Evolutionary conservation across 2,888 invertebrate genomes (phyloP), one percentile per base, ranked within the genome.

Genomic region (Lordiphosa andalusiaca): DNA sequence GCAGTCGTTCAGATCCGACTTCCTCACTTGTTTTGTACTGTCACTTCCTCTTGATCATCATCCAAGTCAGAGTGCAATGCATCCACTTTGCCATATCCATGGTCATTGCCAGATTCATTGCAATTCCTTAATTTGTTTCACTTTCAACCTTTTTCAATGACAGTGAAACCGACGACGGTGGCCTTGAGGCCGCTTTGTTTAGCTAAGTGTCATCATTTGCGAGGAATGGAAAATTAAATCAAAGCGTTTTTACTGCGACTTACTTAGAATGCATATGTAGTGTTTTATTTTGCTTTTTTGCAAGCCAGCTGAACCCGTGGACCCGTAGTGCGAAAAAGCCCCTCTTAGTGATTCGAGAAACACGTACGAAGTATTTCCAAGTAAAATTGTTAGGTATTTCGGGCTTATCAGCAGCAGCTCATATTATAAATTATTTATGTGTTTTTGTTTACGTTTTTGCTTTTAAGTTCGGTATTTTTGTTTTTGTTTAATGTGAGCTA

Each of bases 91-190:
- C 7, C 1, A 21, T 40, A 40, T 53, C 53, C 44, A 47, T 53
- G 44, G 59, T 51, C 62, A 62, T 7, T 53, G 62, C 13, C 40
- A 30, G 30, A 10, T 10, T 21, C 9, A 36, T 25, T 64, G 60
- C 60, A 58, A 58, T 74, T 78, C 62, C 52, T 59, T 63, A 72
- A 72, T 70, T 78, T 23, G 49, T 42, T 58, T 64, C 62, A 53
- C 57, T 44, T 44, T 33, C 25, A 25, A 44, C 44, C 66, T 59
- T 35, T 40, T 13, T 9, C 62, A 68, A 62, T 83, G 73, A 48
- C 84, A 81, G 81, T 67, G 84, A 77, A 77, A 76, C 61, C 65
- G 49, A 21, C 38, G 53, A 48, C 48, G 64, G 74, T 73, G 71
- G 71, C 78, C 55, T 51, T 57, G 69, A 56, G 42, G n/a, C 13